These are phyloP conservation scores for Schizotus pectinicornis DNA, from an alignment of 2,888 invertebrate species.

Conservation along the genomic window DNA sequence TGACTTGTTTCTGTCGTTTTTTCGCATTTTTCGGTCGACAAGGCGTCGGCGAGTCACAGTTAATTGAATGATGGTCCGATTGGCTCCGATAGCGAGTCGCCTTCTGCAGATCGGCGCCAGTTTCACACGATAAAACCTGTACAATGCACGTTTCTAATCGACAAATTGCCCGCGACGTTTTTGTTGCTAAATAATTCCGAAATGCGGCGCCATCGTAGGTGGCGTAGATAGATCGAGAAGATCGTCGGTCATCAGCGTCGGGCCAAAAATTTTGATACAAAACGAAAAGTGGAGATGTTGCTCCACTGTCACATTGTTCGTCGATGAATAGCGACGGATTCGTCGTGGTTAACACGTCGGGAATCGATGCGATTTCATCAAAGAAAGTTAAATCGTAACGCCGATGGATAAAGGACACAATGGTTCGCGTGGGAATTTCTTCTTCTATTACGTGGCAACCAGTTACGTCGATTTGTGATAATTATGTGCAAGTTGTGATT, in stretches of 20 bases:
- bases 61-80: constrained; percentile 9
- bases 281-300: background rate
- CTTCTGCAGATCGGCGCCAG: constrained; percentile 17
- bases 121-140: constrained; percentile 23
- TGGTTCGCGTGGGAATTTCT: constrained; percentile 26
- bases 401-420: constrained; percentile 24
- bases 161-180: constrained; percentile 20
- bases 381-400: constrained; percentile 25
- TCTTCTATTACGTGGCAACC: constrained; percentile 13
- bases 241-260: background rate
- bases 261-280: background rate
- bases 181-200: constrained; percentile 14
- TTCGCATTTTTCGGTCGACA: too few species aligned
- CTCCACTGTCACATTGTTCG: constrained; percentile 23
- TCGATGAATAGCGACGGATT: constrained; percentile 18
- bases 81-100: background rate
- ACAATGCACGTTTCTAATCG: constrained; percentile 25
- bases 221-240: too few species aligned
- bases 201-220: constrained; percentile 15
- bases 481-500: too few species aligned
- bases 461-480: constrained; percentile 17
- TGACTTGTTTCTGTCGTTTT: too few species aligned
- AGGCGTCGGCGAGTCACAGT: background rate
- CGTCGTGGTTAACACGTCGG: constrained; percentile 20
- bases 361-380: constrained; percentile 27